phyloP scores from a whole-genome alignment of 2,113 vertebrate species.

The Castor canadensis region DNA sequence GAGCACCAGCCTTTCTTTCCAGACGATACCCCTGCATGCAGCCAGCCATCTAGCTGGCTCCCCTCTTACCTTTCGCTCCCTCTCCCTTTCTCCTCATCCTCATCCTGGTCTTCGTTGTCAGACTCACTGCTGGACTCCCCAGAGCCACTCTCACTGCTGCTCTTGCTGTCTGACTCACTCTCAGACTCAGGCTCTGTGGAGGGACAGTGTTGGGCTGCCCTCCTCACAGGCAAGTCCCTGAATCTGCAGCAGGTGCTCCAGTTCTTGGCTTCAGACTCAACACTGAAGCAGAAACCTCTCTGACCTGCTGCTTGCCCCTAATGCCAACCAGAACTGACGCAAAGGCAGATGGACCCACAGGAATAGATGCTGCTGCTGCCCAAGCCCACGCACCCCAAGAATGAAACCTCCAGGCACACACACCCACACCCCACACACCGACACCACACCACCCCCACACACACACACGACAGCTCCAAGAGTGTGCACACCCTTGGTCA shows the following conservation, averaged over 20 bases:
- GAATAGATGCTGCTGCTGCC: not conserved
- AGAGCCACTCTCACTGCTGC: conserved; percentile 82
- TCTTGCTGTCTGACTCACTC: conserved; percentile 87
- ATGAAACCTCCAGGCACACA: too few species aligned
- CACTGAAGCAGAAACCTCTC: not conserved
- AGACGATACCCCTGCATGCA: not conserved
- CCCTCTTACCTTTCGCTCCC: conserved; percentile 87
- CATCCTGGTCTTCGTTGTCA: conserved; percentile 86
- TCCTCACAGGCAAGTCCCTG: not conserved
- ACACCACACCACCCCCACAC: not conserved
- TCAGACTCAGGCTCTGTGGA: conserved; percentile 89
- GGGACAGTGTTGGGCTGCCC: not conserved
- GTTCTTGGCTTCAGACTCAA: not conserved
- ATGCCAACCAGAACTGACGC: not conserved
- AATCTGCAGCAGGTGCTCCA: not conserved
- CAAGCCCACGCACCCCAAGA: not conserved
- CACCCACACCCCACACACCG: not conserved
- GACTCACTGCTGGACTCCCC: conserved; percentile 86
- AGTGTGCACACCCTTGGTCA: too few species aligned
- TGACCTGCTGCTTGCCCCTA: not conserved
- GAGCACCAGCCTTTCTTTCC: not conserved
- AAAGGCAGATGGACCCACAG: not conserved
- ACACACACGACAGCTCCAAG: not conserved
- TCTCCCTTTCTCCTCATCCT: conserved; percentile 85
- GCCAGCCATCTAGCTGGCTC: conserved; percentile 43